Conservation (phyloP, 2,113 vertebrate genomes). For the Microtus ochrogaster region DNA sequence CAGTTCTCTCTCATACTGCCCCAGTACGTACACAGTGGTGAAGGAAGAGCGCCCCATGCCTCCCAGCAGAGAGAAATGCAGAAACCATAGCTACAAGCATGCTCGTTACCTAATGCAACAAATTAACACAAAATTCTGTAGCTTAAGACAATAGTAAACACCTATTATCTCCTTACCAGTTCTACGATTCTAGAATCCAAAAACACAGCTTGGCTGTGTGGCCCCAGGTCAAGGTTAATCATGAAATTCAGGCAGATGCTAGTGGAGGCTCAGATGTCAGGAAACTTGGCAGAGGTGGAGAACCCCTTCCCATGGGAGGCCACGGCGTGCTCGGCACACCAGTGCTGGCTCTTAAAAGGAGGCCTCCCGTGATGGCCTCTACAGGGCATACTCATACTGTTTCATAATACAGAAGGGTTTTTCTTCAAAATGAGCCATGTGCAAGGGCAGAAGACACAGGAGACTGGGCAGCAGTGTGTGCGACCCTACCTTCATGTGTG, state of each 20-base stretch:
- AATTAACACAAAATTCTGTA: not conserved
- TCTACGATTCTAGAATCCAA: not conserved
- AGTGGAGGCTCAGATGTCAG: not conserved
- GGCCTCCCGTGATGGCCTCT: not conserved
- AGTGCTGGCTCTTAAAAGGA: not conserved
- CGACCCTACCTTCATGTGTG: not conserved
- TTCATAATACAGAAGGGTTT: not conserved
- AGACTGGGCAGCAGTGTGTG: not conserved
- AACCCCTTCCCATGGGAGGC: not conserved
- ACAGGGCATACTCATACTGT: not conserved
- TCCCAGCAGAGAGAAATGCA: not conserved
- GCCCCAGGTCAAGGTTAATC: not conserved
- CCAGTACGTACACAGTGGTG: not conserved
- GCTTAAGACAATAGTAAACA: not conserved
- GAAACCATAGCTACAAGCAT: not conserved
- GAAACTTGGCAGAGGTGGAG: not conserved
- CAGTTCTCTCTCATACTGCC: not conserved
- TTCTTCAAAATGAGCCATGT: not conserved
- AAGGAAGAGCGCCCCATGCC: not conserved
- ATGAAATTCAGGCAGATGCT: not conserved
- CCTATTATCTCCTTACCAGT: not conserved
- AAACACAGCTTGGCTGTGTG: not conserved
- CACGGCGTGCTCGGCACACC: not conserved
- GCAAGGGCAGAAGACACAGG: not conserved
- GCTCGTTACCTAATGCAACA: constrained; percentile 18